Conservation (phyloP, 2,797 vertebrate genomes). For the Channallabes apus region DNA sequence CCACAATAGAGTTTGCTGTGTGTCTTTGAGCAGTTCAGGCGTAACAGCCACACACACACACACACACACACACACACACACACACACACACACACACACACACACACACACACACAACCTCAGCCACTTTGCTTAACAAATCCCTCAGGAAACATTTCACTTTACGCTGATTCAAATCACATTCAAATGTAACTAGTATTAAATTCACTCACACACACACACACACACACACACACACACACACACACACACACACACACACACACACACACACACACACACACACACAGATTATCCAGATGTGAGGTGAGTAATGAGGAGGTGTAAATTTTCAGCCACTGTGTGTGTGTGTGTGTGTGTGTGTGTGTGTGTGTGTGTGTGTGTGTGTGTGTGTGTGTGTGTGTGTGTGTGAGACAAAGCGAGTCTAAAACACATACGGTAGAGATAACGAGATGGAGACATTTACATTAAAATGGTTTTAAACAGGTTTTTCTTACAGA, state of each 20-base stretch:
- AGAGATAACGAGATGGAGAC: neutral
- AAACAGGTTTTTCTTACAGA: neutral
- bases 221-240: constrained; percentile 2
- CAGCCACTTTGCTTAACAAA: constrained; percentile 53
- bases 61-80: neutral
- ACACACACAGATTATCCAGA: neutral
- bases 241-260: neutral
- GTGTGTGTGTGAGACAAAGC: neutral
- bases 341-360: neutral
- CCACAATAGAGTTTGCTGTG: neutral
- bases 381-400: constrained; percentile 13
- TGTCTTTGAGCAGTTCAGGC: neutral
- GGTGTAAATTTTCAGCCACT: neutral
- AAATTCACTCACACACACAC: neutral
- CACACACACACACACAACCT: neutral
- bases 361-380: neutral
- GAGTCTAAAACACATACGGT: neutral
- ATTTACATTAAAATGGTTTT: constrained; percentile 6
- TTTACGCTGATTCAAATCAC: constrained; percentile 45
- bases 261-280: neutral
- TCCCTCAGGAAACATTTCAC: constrained; percentile 41
- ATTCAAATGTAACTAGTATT: constrained; percentile 41
- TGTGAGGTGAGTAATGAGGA: neutral
- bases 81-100: constrained; percentile 10
- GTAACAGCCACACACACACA: too few species aligned